Evolutionary conservation across 2,888 invertebrate species (phyloP), one percentile per base, ranked within the genome.

Genomic region (Idaea biselata): DNA sequence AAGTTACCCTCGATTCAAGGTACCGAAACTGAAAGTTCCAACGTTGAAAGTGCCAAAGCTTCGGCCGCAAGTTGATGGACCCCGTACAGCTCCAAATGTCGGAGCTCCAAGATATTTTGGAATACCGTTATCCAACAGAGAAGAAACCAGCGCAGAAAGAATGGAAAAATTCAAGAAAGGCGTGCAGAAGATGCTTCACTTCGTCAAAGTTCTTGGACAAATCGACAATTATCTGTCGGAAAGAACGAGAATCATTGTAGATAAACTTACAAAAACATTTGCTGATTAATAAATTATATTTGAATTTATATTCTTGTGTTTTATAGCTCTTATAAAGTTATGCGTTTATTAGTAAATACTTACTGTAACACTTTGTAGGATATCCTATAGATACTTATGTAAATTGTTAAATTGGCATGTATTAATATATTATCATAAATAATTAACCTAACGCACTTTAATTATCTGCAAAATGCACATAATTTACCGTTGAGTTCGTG

Each of bases 121-220:
- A 11, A 69, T 73, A 0, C 71, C 81, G 11, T 83, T 80, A 66
- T 78, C 76, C 62, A 67, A 70, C 7, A 80, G 82, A 63, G 86
- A 87, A 62, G 86, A 86, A 60, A 80, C 87, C 3, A 91, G 91
- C 65, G 89, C 85, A 1, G 92, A 91, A 65, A 78, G 77, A 63
- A 85, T 91, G 86, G 89, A 89, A 64, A 84, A 78, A 58, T 87
- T 92, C 63, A 91, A 90, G 71, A 92, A 89, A 68, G 90, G 88
- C 0, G 81, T 92, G 0, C 87, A 89, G 70, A 91, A 89, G 72
- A 82, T 92, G 87, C 68, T 91, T 5, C 86, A 88, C 55, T 81
- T 90, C 1, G 91, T 91, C 1, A 91, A 89, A 73, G 87, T 91
- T 16, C 70, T 92, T 25, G 87, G 89, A 0, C 85, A 89, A 71